These are phyloP conservation scores for Paedocypris micromegethes DNA, from an alignment of 2,797 vertebrate genomes.

Conservation along the genomic window DNA sequence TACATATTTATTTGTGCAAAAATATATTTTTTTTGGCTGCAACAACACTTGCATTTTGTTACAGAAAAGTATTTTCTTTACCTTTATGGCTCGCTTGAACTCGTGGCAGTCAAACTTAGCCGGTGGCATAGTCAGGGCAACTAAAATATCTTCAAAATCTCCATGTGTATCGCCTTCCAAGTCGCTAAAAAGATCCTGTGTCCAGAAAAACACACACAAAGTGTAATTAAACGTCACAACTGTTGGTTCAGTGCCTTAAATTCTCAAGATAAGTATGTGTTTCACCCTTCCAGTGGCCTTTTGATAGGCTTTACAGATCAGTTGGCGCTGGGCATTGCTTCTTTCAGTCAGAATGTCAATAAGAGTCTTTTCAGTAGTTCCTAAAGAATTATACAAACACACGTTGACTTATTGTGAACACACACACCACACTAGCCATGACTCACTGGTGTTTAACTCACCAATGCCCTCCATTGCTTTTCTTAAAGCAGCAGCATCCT, in stretches of 20 bases:
- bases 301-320: constrained; percentile 70
- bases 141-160: constrained; percentile 74
- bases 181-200: constrained; percentile 67
- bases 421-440: neutral
- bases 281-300: constrained; percentile 69
- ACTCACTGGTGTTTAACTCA: constrained; percentile 50
- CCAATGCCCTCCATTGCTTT: constrained; percentile 80
- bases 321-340: constrained; percentile 74
- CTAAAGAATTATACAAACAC: constrained; percentile 51
- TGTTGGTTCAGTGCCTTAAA: neutral
- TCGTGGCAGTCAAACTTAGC: constrained; percentile 74
- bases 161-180: constrained; percentile 81
- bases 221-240: neutral
- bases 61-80: constrained; percentile 49
- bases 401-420: neutral
- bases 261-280: neutral
- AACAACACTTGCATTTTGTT: too few relatives aligned
- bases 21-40: too few relatives aligned
- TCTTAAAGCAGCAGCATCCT: constrained; percentile 72
- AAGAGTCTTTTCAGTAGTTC: constrained; percentile 76
- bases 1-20: too few relatives aligned
- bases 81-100: constrained; percentile 76
- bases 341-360: constrained; percentile 74
- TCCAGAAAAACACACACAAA: neutral
- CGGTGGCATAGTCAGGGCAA: constrained; percentile 70